Evolutionary conservation across 2,888 invertebrate species (phyloP), one percentile per base, ranked within the genome.

Genomic region (Caenorhabditis sp.): DNA sequence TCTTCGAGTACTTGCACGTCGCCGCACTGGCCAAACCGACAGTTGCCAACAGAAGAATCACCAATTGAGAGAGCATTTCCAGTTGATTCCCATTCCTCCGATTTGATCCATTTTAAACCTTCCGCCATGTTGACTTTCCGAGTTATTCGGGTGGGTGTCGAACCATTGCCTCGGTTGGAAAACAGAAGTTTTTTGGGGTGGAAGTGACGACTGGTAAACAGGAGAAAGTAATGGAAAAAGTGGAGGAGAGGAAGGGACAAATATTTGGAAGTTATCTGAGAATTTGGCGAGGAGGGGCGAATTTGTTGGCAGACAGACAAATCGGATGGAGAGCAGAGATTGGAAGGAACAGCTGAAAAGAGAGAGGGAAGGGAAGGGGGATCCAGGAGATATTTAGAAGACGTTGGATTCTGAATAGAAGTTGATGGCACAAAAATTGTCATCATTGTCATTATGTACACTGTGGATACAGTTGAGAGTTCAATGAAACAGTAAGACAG

Each of bases 141-240:
- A 78, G 69, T 70, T 69, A 70, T 70, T 78, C 56, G 51, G 50
- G 78, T 78, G 78, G 78, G 78, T 70, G 78, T 78, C 62, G 74
- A 61, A 67, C 61, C 67, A 61, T 68, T 26, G n/a, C n/a, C 20
- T 28, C 28, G 15, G 60, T n/a, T 4, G 15, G 55, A 55, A 76
- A 76, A 76, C 65, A 76, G 47, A 76, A 58, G 58, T 64, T 56
- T 64, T 64, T 50, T 40, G 65, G 62, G 40, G 24, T 15, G 24
- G 8, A 62, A 50, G 37, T 67, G 76, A 65, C 47, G 56, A 68
- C 58, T 60, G 50, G 65, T 65, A 74, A 74, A 74, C 65, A 65
- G n/a, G 47, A 44, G 37, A 28, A 44, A 40, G 18, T 35, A 37
- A 47, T 56, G 24, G 53, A 32, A 32, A 32, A 40, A 13, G 40